A percentile compares a stretch with the other conserved stretches of the same genome.
Conservation (phyloP, 2,797 vertebrate species). For the Eidolon dupreanum region DNA sequence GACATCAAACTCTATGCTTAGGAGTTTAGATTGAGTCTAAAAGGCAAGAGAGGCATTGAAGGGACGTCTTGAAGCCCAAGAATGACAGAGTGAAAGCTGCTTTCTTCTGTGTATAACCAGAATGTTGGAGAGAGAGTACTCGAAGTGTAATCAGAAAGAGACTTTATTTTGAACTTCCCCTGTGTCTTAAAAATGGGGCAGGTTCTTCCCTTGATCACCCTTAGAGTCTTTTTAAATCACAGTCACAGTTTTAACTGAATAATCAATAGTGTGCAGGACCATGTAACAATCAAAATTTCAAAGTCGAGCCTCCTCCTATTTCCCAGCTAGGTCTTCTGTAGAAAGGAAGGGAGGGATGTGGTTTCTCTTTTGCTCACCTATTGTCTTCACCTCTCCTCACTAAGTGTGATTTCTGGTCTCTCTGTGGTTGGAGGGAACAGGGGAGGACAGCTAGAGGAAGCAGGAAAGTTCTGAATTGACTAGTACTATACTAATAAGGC, state of each 20-base stretch:
- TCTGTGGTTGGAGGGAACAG: background rate
- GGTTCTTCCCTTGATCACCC: background rate
- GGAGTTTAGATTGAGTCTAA: background rate
- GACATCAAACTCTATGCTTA: background rate
- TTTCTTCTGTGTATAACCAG: background rate
- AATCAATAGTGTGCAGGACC: background rate
- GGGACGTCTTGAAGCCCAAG: background rate
- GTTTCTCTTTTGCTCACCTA: background rate
- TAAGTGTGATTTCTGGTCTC: background rate
- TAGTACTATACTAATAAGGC: background rate
- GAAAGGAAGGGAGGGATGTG: background rate
- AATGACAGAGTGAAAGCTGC: background rate
- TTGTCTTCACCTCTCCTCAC: background rate
- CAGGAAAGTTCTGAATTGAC: background rate
- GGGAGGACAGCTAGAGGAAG: background rate
- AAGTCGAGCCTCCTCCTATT: background rate
- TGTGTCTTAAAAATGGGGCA: background rate
- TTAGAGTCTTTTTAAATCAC: background rate
- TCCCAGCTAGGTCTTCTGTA: background rate
- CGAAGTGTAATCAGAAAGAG: background rate
- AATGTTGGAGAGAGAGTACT: background rate
- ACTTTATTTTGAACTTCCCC: background rate
- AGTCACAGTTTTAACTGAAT: background rate
- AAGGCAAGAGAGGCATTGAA: background rate
- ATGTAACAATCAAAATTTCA: background rate